Evolutionary conservation across 2,113 vertebrate genomes (phyloP).

Genomic region (Apeltes quadracus): DNA sequence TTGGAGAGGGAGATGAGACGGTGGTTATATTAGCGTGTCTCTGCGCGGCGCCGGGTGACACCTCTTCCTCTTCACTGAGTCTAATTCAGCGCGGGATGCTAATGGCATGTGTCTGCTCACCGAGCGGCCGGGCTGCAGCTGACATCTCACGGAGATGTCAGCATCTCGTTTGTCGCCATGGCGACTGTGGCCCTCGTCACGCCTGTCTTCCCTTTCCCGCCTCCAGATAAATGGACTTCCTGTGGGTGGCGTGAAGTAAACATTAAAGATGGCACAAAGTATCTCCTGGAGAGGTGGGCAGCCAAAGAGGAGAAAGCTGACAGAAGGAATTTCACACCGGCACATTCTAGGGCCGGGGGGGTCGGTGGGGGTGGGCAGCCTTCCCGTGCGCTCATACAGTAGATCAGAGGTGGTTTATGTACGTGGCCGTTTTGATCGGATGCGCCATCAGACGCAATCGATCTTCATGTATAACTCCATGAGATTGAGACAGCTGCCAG

Average conservation of each 20-base stretch:
- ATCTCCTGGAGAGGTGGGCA: conserved; percentile 55
- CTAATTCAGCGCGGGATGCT: conserved; percentile 22
- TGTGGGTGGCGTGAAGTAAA: conserved; percentile 56
- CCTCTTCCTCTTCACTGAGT: conserved; percentile 28
- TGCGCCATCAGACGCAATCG: not conserved
- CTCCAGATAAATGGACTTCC: conserved; percentile 58
- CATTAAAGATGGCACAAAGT: conserved; percentile 61
- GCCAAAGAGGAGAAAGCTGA: conserved; percentile 62
- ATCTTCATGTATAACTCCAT: conserved; percentile 8
- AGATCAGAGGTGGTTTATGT: conserved; percentile 10
- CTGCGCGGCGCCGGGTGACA: not conserved
- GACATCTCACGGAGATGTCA: too few relatives aligned
- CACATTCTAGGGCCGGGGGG: conserved; percentile 15
- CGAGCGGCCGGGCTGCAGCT: too few relatives aligned
- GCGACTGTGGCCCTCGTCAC: conserved; percentile 34
- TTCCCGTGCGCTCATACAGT: not conserved
- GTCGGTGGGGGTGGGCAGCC: not conserved
- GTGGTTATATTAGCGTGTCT: conserved; percentile 52
- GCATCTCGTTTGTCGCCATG: conserved; percentile 56
- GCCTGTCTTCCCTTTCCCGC: conserved; percentile 13
- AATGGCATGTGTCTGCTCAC: conserved; percentile 26
- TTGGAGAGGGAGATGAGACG: conserved; percentile 43
- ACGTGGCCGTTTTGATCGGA: conserved; percentile 18
- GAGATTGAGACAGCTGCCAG: not conserved
- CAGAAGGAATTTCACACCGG: conserved; percentile 45